Percentiles rank a stretch among this genome's conserved stretches.
Evolutionary conservation across 2,797 vertebrate species (phyloP).

Genomic region (Onychomys leucogaster): DNA sequence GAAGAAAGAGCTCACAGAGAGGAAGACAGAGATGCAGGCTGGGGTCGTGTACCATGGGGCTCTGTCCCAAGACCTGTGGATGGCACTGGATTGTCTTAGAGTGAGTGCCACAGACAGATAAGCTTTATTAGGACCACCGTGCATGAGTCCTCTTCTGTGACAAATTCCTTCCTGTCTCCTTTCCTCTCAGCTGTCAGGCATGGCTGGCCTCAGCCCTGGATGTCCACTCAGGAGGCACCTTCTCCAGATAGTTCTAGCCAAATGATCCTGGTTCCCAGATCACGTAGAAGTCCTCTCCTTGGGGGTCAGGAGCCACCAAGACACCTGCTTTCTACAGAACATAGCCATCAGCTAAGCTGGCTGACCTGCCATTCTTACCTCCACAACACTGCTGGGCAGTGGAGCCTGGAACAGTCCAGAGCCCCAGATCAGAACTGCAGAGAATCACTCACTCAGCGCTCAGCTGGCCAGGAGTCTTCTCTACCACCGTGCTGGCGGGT

Average conservation of each 20-base stretch:
- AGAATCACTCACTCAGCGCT: neutral
- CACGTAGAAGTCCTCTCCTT: neutral
- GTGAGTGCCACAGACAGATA: fast-evolving
- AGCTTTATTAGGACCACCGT: fast-evolving
- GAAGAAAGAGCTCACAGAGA: fast-evolving
- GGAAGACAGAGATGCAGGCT: neutral
- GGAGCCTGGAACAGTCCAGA: neutral
- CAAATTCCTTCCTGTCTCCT: neutral
- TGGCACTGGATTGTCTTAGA: fast-evolving
- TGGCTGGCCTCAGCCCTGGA: neutral
- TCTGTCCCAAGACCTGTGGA: too few species aligned
- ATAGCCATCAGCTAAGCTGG: fast-evolving
- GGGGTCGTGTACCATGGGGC: fast-evolving
- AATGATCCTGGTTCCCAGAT: neutral
- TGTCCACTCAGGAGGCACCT: neutral
- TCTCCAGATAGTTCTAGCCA: neutral
- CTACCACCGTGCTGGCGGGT: fast-evolving
- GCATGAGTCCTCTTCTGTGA: fast-evolving
- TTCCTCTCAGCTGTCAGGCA: too few species aligned
- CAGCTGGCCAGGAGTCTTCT: neutral
- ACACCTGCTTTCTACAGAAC: neutral
- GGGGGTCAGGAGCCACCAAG: neutral
- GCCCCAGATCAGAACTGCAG: neutral
- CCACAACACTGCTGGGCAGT: fast-evolving
- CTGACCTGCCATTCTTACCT: neutral